These are phyloP conservation scores for Plodia interpunctella DNA, from an alignment of 1,140 invertebrate species.

Conservation along the genomic window DNA sequence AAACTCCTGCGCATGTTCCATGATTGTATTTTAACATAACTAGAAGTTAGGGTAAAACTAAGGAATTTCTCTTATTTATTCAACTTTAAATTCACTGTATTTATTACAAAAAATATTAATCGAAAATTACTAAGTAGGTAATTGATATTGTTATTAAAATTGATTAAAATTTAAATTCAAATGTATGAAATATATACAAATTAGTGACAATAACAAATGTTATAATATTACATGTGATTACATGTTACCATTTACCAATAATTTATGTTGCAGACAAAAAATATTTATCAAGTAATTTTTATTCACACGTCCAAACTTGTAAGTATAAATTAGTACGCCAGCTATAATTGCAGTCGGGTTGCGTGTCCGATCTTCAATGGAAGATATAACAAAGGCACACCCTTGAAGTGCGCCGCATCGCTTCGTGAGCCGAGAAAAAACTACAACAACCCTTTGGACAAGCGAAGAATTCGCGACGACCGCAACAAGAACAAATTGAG, in stretches of 20 bases:
- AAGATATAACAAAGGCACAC: conserved; percentile 53
- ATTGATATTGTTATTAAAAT: no score
- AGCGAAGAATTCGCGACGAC: conserved; percentile 69
- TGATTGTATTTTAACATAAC: not conserved
- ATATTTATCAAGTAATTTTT: not conserved
- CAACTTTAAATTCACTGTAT: no score
- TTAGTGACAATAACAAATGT: no score
- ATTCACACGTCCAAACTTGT: conserved; percentile 20
- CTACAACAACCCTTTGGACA: conserved; percentile 62
- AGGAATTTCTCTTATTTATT: no score
- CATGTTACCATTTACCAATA: no score
- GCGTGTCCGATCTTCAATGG: conserved; percentile 40
- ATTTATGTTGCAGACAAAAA: no score
- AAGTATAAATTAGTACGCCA: conserved; percentile 39
- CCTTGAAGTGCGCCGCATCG: conserved; percentile 40
- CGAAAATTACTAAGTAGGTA: no score
- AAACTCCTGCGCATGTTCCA: conserved; percentile 28
- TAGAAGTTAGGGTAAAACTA: not conserved
- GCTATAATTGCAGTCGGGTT: conserved; percentile 47
- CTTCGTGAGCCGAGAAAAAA: conserved; percentile 55
- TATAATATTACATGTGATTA: no score
- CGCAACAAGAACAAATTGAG: conserved; percentile 75
- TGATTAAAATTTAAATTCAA: no score
- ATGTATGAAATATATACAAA: no score
- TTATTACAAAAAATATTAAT: no score